These are phyloP conservation scores for Caenorhabditis remanei DNA, from an alignment of 1,140 invertebrate species.

Conservation along the genomic window DNA sequence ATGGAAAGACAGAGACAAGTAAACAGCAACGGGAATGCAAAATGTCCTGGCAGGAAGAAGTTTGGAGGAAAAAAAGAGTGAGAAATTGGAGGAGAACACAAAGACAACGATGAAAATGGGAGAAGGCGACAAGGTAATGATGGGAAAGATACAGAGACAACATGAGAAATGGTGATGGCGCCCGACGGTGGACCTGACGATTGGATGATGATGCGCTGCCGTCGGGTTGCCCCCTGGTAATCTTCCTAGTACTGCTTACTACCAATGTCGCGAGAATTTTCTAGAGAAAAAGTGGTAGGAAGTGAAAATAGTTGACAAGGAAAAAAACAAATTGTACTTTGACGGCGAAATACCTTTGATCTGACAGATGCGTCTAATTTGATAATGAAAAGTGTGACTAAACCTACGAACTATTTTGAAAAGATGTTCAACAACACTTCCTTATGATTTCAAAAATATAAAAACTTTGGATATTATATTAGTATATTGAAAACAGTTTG, in stretches of 20 bases:
- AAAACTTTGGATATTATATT: too few species aligned
- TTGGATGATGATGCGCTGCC: constrained; percentile 34
- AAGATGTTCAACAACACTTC: too few species aligned
- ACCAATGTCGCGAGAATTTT: constrained; percentile 12
- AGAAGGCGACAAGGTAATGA: constrained; percentile 9
- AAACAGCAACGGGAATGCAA: constrained; percentile 39
- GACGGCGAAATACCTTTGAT: neutral
- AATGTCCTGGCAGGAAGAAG: constrained; percentile 36
- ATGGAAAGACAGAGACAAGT: constrained; percentile 23
- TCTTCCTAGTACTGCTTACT: constrained; percentile 41
- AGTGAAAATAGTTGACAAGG: too few species aligned
- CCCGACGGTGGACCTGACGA: neutral
- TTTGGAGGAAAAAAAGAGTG: neutral
- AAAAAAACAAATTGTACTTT: constrained; percentile 9
- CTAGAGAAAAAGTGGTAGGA: neutral
- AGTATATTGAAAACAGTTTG: too few species aligned
- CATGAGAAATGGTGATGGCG: constrained; percentile 44
- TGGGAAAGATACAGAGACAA: constrained; percentile 25
- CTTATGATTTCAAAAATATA: too few species aligned
- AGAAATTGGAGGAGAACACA: neutral
- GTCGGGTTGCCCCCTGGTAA: constrained; percentile 46
- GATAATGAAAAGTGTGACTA: neutral
- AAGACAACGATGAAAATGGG: constrained; percentile 7
- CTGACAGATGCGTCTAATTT: neutral
- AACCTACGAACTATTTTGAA: too few species aligned